Evolutionary conservation across 2,797 vertebrate species (phyloP).

Genomic region (Gouania willdenowi): DNA sequence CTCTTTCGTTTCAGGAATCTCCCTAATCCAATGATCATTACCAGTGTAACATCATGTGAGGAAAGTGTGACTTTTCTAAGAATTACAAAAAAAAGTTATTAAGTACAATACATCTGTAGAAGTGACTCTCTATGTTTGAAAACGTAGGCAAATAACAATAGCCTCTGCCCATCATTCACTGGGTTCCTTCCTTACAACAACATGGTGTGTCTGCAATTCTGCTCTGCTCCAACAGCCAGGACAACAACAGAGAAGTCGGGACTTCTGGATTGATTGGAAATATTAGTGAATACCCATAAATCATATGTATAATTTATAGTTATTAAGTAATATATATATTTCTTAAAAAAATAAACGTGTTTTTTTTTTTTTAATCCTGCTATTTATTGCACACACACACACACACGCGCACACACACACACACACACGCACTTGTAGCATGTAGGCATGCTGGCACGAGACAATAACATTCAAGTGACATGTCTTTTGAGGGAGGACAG

Average conservation of each 20-base stretch:
- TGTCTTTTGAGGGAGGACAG: constrained; percentile 51
- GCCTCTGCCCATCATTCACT: constrained; percentile 69
- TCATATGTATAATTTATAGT: no score
- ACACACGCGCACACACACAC: constrained; percentile 20
- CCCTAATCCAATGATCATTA: neutral
- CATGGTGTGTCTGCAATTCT: constrained; percentile 56
- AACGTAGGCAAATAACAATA: constrained; percentile 66
- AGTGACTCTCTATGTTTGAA: constrained; percentile 52
- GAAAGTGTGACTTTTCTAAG: neutral
- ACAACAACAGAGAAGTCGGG: constrained; percentile 53
- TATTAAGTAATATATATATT: no score
- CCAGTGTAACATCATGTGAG: no score
- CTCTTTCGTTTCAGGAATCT: neutral
- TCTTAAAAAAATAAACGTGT: no score
- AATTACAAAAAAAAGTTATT: constrained; percentile 8
- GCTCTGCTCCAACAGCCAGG: constrained; percentile 33
- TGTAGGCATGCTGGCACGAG: constrained; percentile 47
- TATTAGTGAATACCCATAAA: no score
- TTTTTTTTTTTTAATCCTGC: no score
- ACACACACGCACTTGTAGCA: constrained; percentile 65
- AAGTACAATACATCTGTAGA: constrained; percentile 64
- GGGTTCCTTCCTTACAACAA: constrained; percentile 53
- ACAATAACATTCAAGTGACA: constrained; percentile 54
- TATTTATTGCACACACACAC: constrained; percentile 3
- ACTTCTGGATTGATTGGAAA: no score